phyloP scores from a whole-genome alignment of 1,140 invertebrate species.

The Trichonephila clavata region DNA sequence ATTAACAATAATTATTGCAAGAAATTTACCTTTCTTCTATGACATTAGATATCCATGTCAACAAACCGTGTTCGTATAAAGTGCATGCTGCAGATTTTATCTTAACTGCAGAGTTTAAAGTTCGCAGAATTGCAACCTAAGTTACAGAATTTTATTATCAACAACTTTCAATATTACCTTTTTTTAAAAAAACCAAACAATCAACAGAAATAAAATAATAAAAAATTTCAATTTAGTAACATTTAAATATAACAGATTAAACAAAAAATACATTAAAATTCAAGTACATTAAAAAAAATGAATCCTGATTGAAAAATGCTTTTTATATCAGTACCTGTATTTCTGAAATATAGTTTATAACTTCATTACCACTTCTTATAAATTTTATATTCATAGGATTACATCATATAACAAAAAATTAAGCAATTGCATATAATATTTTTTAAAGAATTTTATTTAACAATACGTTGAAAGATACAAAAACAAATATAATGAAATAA shows the following conservation, averaged over 20 bases:
- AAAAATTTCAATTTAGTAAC: neutral
- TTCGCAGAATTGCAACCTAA: conserved; percentile 84
- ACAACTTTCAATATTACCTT: neutral
- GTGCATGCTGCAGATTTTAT: conserved; percentile 84
- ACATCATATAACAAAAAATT: too few species aligned
- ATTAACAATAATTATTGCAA: neutral
- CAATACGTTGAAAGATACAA: too few species aligned
- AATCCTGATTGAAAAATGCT: neutral
- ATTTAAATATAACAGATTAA: neutral
- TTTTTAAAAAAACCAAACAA: neutral
- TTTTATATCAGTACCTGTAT: too few species aligned
- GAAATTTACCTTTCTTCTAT: conserved; percentile 49
- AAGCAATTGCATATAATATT: too few species aligned
- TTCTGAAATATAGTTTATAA: too few species aligned
- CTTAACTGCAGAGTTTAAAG: conserved; percentile 84
- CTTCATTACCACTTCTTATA: too few species aligned
- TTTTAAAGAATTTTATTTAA: too few species aligned
- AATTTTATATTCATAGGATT: too few species aligned
- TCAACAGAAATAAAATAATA: too few species aligned
- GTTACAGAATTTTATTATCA: conserved; percentile 76
- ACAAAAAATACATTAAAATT: neutral
- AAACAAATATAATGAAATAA: too few species aligned
- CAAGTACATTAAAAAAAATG: neutral
- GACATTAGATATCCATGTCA: conserved; percentile 84
- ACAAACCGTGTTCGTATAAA: conserved; percentile 84